Percentiles rank a stretch among this genome's conserved stretches.
These are phyloP conservation scores for Bujurquina vittata DNA, from an alignment of 2,113 vertebrate genomes.

Conservation along the genomic window DNA sequence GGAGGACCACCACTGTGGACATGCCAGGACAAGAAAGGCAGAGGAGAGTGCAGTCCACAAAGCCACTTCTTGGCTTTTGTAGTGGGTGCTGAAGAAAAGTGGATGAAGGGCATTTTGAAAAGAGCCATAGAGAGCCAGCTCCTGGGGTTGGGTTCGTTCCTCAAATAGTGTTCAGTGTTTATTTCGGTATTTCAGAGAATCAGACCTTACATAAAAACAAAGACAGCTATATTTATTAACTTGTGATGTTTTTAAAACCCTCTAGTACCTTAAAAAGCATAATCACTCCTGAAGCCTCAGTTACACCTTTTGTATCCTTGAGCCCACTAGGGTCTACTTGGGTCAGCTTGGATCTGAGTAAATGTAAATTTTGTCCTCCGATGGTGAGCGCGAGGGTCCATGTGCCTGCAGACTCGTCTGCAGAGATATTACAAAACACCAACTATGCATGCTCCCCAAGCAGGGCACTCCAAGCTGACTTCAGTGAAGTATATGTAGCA, in stretches of 20 bases:
- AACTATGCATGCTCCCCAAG: not conserved
- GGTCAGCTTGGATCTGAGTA: not conserved
- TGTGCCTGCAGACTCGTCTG: not conserved
- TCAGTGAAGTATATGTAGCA: not conserved
- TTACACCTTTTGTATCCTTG: not conserved
- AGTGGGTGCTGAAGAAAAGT: conserved; percentile 23
- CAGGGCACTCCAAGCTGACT: not conserved
- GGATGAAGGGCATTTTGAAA: conserved; percentile 21
- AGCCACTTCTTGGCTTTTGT: conserved; percentile 33
- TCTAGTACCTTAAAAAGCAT: not conserved
- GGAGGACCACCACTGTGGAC: conserved; percentile 47
- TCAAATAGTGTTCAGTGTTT: not conserved
- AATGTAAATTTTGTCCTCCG: not conserved
- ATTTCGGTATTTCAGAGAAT: not conserved
- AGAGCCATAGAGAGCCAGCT: not conserved
- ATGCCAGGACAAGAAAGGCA: conserved; percentile 50
- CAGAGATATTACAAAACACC: not conserved
- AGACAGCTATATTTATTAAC: no score
- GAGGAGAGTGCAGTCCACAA: conserved; percentile 13
- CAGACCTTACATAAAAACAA: not conserved
- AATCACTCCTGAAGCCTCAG: not conserved
- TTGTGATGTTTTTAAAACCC: not conserved
- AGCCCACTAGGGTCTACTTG: not conserved
- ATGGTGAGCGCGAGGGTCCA: not conserved
- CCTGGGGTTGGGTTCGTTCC: not conserved